Percentiles rank a stretch among this genome's conserved stretches.
Conservation (phyloP, 2,113 vertebrate species). For the Acrocephalus arundinaceus region DNA sequence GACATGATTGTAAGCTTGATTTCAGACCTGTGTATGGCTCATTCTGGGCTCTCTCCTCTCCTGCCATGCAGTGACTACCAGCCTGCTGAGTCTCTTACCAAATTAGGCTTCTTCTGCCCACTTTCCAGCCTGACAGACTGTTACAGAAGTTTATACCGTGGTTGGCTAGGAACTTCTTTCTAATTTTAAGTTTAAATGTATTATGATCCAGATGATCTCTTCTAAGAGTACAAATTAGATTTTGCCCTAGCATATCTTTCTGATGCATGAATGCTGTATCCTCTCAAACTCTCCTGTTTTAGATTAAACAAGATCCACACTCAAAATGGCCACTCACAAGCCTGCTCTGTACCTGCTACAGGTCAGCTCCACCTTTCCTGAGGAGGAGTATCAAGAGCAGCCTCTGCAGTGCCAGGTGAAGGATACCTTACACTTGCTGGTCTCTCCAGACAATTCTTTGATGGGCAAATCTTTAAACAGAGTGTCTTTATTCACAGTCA, state of each 20-base stretch:
- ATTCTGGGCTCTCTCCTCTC: not conserved
- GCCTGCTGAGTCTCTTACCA: slow-evolving; percentile 13
- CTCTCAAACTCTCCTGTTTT: not conserved
- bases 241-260: not conserved
- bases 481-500: not conserved
- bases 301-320: not conserved
- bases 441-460: not conserved
- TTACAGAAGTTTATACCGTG: not conserved
- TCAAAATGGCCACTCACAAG: not conserved
- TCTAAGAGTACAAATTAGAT: not conserved
- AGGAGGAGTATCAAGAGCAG: not conserved
- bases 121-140: slow-evolving; percentile 39
- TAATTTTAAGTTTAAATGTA: slow-evolving; percentile 40
- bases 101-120: slow-evolving; percentile 46
- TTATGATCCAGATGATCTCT: slow-evolving; percentile 19
- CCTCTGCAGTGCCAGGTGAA: not conserved
- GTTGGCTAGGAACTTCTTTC: slow-evolving; percentile 35
- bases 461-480: not conserved
- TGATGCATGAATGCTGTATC: not conserved
- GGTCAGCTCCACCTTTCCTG: not conserved
- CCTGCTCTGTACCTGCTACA: not conserved
- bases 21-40: not conserved
- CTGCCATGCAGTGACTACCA: slow-evolving; percentile 23
- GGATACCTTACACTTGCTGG: not conserved
- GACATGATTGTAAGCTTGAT: not conserved